Evolutionary conservation across 2,113 vertebrate genomes (phyloP), one percentile per base, ranked within the genome.

Genomic region (Lipophrys pholis): DNA sequence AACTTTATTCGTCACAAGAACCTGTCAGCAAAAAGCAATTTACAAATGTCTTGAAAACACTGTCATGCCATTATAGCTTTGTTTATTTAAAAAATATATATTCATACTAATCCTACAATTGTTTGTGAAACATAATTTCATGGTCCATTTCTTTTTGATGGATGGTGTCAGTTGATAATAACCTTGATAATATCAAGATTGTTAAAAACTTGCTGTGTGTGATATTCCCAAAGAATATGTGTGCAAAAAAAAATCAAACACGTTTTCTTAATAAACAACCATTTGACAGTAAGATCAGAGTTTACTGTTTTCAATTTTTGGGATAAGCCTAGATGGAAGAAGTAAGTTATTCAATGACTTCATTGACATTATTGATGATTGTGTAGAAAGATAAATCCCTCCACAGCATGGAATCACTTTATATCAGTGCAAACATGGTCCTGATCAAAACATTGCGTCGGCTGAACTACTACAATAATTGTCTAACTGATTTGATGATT

Each of bases 211-310:
- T 10, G n/a, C n/a, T n/a, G 45, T 71, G 5, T 30, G 21, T 30
- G 21, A 30, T 30, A 30, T 30, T 30, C 2, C 21, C 21, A 30
- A 2, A 30, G 21, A 30, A 30, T 30, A 30, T 30, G 21, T 30
- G 21, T 30, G 21, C 4, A 2, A 2, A 4, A 30, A 2, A 30
- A 30, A 30, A 30, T 30, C 21, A 30, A 30, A 30, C 21, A 30
- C 21, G 21, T 30, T 30, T 30, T 30, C 2, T 30, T 30, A 83
- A 80, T 85, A 86, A 87, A 87, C 21, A 39, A 5, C 41, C 49
- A 60, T 61, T 73, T 69, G 48, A 64, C 63, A 59, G 77, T 6
- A 60, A 69, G 12, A 41, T 11, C 16, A 36, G 53, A 38, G 0
- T 55, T 0, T 0, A 30, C 1, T 56, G 52, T 68, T 7, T 58